Base-by-base conservation (phyloP, 1,140 invertebrate genomes). In the Dryas iulia region DNA sequence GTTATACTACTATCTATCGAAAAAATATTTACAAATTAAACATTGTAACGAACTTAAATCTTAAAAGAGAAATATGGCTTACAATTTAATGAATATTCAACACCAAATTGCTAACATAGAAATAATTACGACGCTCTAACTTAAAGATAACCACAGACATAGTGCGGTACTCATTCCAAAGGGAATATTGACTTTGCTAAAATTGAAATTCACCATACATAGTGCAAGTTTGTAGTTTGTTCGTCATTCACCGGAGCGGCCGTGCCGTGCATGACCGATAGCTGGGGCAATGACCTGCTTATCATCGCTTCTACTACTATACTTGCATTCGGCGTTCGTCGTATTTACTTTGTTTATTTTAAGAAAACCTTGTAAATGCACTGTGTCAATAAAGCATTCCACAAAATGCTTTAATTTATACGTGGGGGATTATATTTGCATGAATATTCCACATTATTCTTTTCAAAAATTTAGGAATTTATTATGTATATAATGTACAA, bases 241-340 rank as follows among this genome's bases (percentile, higher is more conserved):
- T 69, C 73, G 73, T 79, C 71, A 76, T 73, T 79, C 64, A 56
- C 57, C 63, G 56, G 18, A 35, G 39, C 65, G 65, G 66, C 61
- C 61, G 73, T 61, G 66, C 71, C 61, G 72, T 74, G 74, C 73
- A 78, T 85, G 86, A 86, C 84, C 84, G 86, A 88, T 88, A 88
- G 78, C 76, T 62, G 35, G 86, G 79, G 52, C 84, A 81, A 72
- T 78, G 79, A 82, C 77, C 84, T 71, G 71, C 78, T 88, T 88
- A 88, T 88, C 84, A 86, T 62, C 67, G 69, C 72, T 62, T 76
- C 78, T 72, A 71, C 74, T 26, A 58, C 26, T 81, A 76, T 63
- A 72, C 53, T 69, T 78, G 69, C 65, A 72, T 18, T 47, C 35
- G 35, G 14, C 14, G 35, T 8, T 47, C 5, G 6, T 47, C 14